Evolutionary conservation across 2,888 invertebrate genomes (phyloP), one percentile per base, ranked within the genome.

Genomic region (Dione juno): DNA sequence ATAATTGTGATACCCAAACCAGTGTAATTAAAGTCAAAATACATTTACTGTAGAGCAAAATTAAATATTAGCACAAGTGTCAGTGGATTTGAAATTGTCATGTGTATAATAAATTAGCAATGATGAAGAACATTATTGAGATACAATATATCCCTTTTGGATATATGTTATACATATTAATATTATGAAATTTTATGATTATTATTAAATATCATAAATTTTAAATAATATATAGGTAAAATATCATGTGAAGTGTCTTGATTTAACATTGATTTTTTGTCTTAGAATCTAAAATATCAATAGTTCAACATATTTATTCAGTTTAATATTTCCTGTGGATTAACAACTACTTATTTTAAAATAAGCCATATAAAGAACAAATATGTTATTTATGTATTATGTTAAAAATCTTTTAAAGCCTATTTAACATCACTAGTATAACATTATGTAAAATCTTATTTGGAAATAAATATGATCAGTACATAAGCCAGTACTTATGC

Each of bases 41-140:
- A 14, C n/a, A 53, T 53, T 16, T 35, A 52, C 11, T 10, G 14
- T 53, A n/a, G 3, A 48, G 10, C n/a, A 35, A 35, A 37, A 54
- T 5, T n/a, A 54, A 54, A 54, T 37, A 54, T 54, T 54, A 54
- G 28, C 9, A 35, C 54, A 54, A 54, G 54, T 35, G 54, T 53
- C 8, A 53, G 5, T 7, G 5, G 14, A 10, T 5, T 54, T 6
- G n/a, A 54, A n/a, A 5, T 54, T 35, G 9, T n/a, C 0, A 54
- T 14, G 1, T n/a, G 53, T 28, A 9, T 37, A 16, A 37, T 54
- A 1, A 37, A 54, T 54, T 3, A 35, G n/a, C 35, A 35, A 54
- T 52, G 10, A 50, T 14, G n/a, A n/a, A 10, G 54, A 16, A 54
- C 16, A 37, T 37, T 35, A 54, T 54, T 54, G 3, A 48, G 9